Base-by-base conservation (phyloP, 2,888 invertebrate genomes). In the Litoditis marina region DNA sequence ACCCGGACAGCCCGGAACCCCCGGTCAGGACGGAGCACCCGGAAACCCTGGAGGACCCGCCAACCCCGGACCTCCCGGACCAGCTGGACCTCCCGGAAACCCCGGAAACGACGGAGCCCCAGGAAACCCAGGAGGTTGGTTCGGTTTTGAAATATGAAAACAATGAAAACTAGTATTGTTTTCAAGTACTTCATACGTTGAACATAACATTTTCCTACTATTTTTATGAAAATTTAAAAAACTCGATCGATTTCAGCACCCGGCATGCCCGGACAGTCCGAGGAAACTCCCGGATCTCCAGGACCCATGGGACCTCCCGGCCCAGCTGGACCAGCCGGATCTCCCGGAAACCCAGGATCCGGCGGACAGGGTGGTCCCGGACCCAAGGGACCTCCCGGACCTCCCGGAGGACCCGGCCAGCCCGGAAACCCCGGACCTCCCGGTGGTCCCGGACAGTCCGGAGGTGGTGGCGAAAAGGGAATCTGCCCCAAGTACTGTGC, bases 31-130 rank as follows among this genome's bases (percentile, higher is more conserved):
- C 32, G 52, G 47, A 47, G 11, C n/a, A 5, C 76, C 74, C 32
- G 76, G 76, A 61, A 71, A 71, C 63, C 71, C 72, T 13, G 76
- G 76, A 65, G 71, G 70, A 65, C 76, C 76, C 47, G 76, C 72
- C 61, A 73, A 73, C 67, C 73, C 75, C 39, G 76, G 76, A 69
- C 68, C 72, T 22, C 72, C 70, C 59, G 76, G 73, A 70, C 62
- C 63, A 28, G 70, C 72, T 19, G 75, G 76, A 68, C 69, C 67
- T 36, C 76, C 76, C 42, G 76, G 76, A 68, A 73, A 71, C 31
- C 61, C 63, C 56, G 75, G 77, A 66, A 63, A 68, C 31, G 56
- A 63, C 42, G 78, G 78, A 19, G 36, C 28, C 19, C 42, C 59
- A 25, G 59, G 59, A 22, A 36, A 50, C 4, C 19, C 51, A 39